phyloP scores from a whole-genome alignment of 2,888 invertebrate genomes.

The Mongoloraphidia duomilia region DNA sequence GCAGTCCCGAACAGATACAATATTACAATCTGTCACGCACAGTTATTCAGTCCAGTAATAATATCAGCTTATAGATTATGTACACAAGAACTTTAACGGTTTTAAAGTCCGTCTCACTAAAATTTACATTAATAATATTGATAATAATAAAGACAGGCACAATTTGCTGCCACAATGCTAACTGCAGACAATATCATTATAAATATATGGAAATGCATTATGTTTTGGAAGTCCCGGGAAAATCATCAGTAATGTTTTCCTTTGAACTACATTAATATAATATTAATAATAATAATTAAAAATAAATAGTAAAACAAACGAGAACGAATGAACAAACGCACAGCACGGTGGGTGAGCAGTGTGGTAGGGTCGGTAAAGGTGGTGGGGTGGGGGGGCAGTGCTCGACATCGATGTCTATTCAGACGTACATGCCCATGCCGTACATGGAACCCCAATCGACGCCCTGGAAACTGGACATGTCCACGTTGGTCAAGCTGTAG shows the following conservation, averaged over 20 bases:
- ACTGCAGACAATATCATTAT: too few species aligned
- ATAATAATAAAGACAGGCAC: constrained; percentile 1
- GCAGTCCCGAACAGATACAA: constrained; percentile 8
- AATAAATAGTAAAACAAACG: too few species aligned
- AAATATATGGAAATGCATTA: too few species aligned
- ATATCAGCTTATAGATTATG: neutral
- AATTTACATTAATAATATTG: neutral
- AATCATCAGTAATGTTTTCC: too few species aligned
- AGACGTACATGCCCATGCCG: constrained; percentile 86
- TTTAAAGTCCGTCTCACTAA: neutral
- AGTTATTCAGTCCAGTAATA: too few species aligned
- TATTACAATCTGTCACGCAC: too few species aligned
- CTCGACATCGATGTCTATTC: constrained; percentile 25
- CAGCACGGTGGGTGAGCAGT: neutral
- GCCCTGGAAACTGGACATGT: constrained; percentile 85
- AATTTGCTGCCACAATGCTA: neutral
- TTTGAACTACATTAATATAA: too few species aligned
- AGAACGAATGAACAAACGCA: too few species aligned
- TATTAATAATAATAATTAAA: too few species aligned
- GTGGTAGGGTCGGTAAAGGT: neutral
- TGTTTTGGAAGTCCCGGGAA: too few species aligned
- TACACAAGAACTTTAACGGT: neutral
- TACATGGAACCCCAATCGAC: constrained; percentile 88
- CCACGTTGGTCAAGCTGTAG: constrained; percentile 75
- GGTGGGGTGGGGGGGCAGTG: constrained; percentile 8